These are phyloP conservation scores for Orientallactaga bullata DNA, from an alignment of 2,113 vertebrate genomes.

Conservation along the genomic window DNA sequence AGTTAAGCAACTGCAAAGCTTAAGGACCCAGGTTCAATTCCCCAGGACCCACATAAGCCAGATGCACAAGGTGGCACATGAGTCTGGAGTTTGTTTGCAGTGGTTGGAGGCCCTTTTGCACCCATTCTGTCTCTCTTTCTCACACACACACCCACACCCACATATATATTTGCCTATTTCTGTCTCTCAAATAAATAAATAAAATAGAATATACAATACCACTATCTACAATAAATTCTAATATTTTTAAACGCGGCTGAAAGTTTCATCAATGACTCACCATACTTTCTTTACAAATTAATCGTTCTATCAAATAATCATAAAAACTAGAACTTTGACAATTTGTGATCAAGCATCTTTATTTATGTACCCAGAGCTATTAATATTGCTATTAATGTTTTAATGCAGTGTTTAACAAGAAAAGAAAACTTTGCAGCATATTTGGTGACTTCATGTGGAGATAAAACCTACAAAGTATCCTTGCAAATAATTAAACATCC, in stretches of 20 bases:
- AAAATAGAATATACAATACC: background rate
- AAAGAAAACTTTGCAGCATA: conserved; percentile 49
- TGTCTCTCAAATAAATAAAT: too few species aligned
- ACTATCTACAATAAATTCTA: conserved; percentile 14
- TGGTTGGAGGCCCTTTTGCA: too few species aligned
- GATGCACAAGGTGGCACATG: too few species aligned
- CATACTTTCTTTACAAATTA: background rate
- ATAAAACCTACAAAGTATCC: conserved; percentile 72
- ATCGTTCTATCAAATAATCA: background rate
- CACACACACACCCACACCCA: too few species aligned
- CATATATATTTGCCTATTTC: too few species aligned
- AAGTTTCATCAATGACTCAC: background rate
- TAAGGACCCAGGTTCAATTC: too few species aligned
- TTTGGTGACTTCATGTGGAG: conserved; percentile 69
- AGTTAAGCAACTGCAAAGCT: too few species aligned
- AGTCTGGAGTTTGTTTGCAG: too few species aligned
- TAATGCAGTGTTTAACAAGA: background rate
- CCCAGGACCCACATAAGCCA: too few species aligned
- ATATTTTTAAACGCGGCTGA: conserved; percentile 17
- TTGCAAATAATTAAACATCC: conserved; percentile 81
- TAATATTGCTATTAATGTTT: conserved; percentile 10
- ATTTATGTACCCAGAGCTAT: background rate
- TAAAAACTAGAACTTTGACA: background rate
- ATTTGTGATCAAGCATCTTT: conserved; percentile 10
- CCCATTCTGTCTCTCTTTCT: too few species aligned